Evolutionary conservation across 2,888 invertebrate genomes (phyloP), one percentile per base, ranked within the genome.

Genomic region (Leptinotarsa peninsularis): DNA sequence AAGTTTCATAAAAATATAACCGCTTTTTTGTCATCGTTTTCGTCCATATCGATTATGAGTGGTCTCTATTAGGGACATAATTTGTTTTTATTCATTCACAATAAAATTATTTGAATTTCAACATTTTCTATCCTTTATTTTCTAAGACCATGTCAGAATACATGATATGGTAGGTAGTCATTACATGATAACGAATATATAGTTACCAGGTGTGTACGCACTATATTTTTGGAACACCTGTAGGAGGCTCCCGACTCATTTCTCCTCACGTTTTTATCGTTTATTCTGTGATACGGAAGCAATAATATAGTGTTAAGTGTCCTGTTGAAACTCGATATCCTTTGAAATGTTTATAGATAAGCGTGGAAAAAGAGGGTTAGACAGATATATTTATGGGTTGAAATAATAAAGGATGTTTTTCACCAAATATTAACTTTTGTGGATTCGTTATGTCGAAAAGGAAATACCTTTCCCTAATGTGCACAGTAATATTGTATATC

Each of bases 151-250:
- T 43, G 10, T 4, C 3, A 52, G 1, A 14, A 15, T 14, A 21
- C 58, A 23, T 23, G 1, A 21, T 21, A 58, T 58, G 15, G 23
- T 13, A 4, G 23, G 14, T 58, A 21, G 21, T 15, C 7, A 33
- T 63, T 63, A 2, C 33, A 63, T 63, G 63, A n/a, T 63, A 63
- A 63, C 43, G n/a, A 27, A 43, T 33, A 43, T 33, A 63, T 33
- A 33, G 63, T 63, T 17, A 63, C 63, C 63, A 43, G 63, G 63
- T 63, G 63, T 63, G 63, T 33, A 63, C 33, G 33, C 63, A 43
- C 13, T 63, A 63, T 33, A 63, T 63, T 63, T 27, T 27, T 63
- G 43, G 63, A 58, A 58, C 63, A 63, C 63, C 63, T 63, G 63
- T 33, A 33, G 63, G 27, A n/a, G 43, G 63, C n/a, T 43, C 33